These are phyloP conservation scores for Neoscelio sp. DNA, from an alignment of 2,888 invertebrate species.

Conservation along the genomic window DNA sequence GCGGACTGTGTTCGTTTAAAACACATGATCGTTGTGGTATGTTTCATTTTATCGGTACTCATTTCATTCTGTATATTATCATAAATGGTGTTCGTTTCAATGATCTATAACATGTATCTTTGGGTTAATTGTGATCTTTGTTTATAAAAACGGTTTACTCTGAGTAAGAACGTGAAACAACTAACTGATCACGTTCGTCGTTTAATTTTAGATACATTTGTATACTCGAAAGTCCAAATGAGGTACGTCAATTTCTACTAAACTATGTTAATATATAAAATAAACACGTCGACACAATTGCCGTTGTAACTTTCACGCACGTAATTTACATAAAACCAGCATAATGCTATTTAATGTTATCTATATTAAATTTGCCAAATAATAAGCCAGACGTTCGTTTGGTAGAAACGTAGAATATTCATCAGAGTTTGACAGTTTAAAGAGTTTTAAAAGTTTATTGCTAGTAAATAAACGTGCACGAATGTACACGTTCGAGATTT, in stretches of 20 bases:
- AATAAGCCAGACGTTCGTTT: slow-evolving; percentile 27
- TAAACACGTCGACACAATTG: slow-evolving; percentile 35
- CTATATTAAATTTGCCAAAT: slow-evolving; percentile 36
- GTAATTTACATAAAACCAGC: slow-evolving; percentile 46
- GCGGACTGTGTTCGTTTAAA: too few relatives aligned
- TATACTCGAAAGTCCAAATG: slow-evolving; percentile 7
- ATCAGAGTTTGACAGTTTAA: slow-evolving; percentile 1
- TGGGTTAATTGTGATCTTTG: slow-evolving; percentile 50
- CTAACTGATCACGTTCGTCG: slow-evolving; percentile 48
- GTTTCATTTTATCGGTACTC: too few relatives aligned
- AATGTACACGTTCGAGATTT: too few relatives aligned
- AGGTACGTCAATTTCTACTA: slow-evolving; percentile 16
- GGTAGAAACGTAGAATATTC: slow-evolving; percentile 18
- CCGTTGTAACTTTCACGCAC: slow-evolving; percentile 42
- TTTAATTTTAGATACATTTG: slow-evolving; percentile 52
- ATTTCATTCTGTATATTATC: too few relatives aligned
- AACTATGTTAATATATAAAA: slow-evolving; percentile 30
- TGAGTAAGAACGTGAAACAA: too few relatives aligned
- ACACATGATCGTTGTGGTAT: too few relatives aligned
- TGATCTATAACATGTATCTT: too few relatives aligned
- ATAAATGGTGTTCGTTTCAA: too few relatives aligned
- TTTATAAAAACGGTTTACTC: too few relatives aligned
- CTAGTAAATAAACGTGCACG: too few relatives aligned
- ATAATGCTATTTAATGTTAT: slow-evolving; percentile 32
- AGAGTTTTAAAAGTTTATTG: slow-evolving; percentile 19